These are phyloP conservation scores for Cranoglanis bouderius DNA, from an alignment of 2,113 vertebrate genomes.

Conservation along the genomic window DNA sequence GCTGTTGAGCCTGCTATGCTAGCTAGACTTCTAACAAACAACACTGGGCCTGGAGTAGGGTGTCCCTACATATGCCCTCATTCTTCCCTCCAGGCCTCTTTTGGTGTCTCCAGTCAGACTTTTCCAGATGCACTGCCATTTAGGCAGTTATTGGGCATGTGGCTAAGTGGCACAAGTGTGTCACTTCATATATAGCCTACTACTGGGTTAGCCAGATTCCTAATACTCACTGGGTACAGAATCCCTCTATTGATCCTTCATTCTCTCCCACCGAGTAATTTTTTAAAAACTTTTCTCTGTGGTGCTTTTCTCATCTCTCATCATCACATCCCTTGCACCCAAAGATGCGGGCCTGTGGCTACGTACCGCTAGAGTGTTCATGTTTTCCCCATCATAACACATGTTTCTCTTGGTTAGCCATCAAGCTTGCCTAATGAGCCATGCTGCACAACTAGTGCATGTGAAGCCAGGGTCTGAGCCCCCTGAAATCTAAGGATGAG, in stretches of 20 bases:
- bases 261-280: background rate
- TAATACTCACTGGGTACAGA: background rate
- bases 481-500: background rate
- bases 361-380: background rate
- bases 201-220: background rate
- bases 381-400: background rate
- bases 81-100: background rate
- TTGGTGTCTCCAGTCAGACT: too few relatives aligned
- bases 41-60: background rate
- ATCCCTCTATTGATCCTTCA: background rate
- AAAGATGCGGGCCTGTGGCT: background rate
- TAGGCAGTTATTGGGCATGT: background rate
- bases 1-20: background rate
- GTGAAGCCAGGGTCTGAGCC: background rate
- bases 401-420: background rate
- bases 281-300: background rate
- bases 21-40: background rate
- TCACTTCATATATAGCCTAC: background rate
- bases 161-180: background rate
- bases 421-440: conserved; percentile 1
- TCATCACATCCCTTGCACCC: background rate
- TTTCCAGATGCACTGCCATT: background rate
- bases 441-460: background rate
- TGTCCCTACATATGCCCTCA: too few relatives aligned
- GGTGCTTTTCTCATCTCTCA: background rate